Evolutionary conservation across 2,113 vertebrate species (phyloP), one percentile per base, ranked within the genome.

Genomic region (Phycodurus eques): DNA sequence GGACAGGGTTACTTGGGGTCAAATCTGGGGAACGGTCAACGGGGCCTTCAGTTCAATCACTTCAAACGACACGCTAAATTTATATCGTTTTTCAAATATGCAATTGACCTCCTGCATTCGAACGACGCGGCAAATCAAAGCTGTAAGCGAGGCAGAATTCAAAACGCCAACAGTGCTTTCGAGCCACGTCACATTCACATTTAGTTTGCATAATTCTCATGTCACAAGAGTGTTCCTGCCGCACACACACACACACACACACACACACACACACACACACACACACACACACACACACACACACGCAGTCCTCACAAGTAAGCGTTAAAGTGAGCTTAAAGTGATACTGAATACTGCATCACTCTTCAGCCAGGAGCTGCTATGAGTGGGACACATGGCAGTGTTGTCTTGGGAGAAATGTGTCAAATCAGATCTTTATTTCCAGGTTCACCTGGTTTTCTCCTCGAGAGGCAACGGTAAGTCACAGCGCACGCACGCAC

Each of bases 151-250:
- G 67, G 61, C 79, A 71, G 68, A 76, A 65, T 65, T 2, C 78
- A 75, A 46, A 65, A 17, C 4, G 3, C 44, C 8, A n/a, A 65
- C 35, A 8, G 10, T 15, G 27, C 19, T 42, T 43, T 42, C 67
- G 68, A 73, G 77, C 76, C 76, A 80, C 81, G n/a, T 67, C 84
- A 85, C 82, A 85, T 88, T 87, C 85, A 86, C 81, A 85, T 83
- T 82, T 80, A 87, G 78, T 81, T 91, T 91, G 87, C 88, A 91
- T 91, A 91, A 85, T 88, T 79, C 87, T 81, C 75, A 85, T 82
- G 83, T 83, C 81, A 84, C 82, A 86, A 86, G 84, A 85, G 81
- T 85, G 82, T 83, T 75, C 75, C 76, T 79, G 77, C 68, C 80
- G 1, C 27, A 27, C 27, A 27, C 27, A 27, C 27, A 27, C 27